Evolutionary conservation across 2,113 vertebrate species (phyloP), one percentile per base, ranked within the genome.

Genomic region (Syngnathus scovelli): DNA sequence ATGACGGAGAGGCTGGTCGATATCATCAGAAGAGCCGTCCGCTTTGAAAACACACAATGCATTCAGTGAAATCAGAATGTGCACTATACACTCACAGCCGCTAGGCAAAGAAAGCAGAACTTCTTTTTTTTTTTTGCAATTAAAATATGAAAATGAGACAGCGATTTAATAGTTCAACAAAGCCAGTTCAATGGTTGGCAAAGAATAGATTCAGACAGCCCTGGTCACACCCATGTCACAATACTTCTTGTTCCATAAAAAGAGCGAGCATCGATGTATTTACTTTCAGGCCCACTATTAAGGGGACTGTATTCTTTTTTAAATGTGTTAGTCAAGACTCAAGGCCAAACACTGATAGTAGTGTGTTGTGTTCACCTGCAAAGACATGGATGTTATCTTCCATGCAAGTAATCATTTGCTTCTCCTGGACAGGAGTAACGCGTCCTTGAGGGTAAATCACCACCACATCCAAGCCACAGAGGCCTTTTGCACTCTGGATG

Each of bases 331-430:
- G 33, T 59, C 11, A 5, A 33, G 18, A 59, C 11, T 33, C 7
- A 1, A 39, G 10, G 21, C 10, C 19, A 44, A 19, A 63, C 41
- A 18, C 37, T 62, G 12, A 60, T 4, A 33, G 10, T 4, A 33
- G 10, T 11, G 9, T 48, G 21, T 16, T 6, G 16, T 6, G 13
- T 27, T 59, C 18, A 95, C 95, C 95, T 85, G 87, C 88, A 86
- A 95, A 98, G 71, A 98, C 92, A 0, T 94, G 95, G 44, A 98
- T 71, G 0, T 98, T 97, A n/a, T 96, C 93, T n/a, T 90, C 88
- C 61, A 93, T 77, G 66, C 93, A 90, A 0, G 94, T 94, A 19
- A 90, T 96, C 96, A 98, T 98, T 79, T 98, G 96, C 39, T 90
- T 93, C 74, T 98, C 96, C 74, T 98, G 96, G 41, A 93, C 92